phyloP scores from a whole-genome alignment of 2,797 vertebrate genomes.

The Sebastes trivittatus region DNA sequence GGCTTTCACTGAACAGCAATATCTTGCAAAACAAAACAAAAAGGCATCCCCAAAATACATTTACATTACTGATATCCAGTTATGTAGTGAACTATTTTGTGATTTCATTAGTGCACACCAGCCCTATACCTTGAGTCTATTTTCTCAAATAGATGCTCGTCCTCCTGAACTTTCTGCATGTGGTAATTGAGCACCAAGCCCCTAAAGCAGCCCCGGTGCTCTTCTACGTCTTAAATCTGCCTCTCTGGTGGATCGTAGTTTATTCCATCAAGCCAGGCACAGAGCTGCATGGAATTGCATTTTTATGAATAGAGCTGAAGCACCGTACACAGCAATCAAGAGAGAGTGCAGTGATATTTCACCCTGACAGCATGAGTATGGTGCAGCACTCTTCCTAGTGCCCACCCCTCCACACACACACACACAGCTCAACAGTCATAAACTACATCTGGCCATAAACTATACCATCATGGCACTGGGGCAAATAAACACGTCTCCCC shows the following conservation, averaged over 20 bases:
- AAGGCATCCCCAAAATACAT: neutral
- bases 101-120: neutral
- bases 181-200: slow-evolving; percentile 19
- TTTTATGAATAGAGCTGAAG: slow-evolving; percentile 79
- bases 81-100: neutral
- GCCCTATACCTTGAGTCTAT: neutral
- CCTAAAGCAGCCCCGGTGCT: neutral
- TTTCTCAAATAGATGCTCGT: neutral
- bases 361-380: slow-evolving; percentile 71
- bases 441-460: slow-evolving; percentile 67
- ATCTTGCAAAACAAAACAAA: neutral
- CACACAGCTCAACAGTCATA: slow-evolving; percentile 53
- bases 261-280: slow-evolving; percentile 54
- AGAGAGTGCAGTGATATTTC: slow-evolving; percentile 80
- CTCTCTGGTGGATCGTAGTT: slow-evolving; percentile 35
- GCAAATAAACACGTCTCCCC: slow-evolving; percentile 66
- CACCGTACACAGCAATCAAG: slow-evolving; percentile 75
- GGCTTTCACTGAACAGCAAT: neutral
- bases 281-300: slow-evolving; percentile 73
- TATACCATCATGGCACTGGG: slow-evolving; percentile 47
- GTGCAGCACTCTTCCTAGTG: slow-evolving; percentile 41
- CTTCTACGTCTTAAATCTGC: slow-evolving; percentile 52
- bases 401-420: slow-evolving; percentile 12
- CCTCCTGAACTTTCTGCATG: slow-evolving; percentile 2
- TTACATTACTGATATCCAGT: neutral